A percentile compares a stretch with the other conserved stretches of the same genome.
Conservation (phyloP, 2,888 invertebrate genomes). For the Apamea epomidion region DNA sequence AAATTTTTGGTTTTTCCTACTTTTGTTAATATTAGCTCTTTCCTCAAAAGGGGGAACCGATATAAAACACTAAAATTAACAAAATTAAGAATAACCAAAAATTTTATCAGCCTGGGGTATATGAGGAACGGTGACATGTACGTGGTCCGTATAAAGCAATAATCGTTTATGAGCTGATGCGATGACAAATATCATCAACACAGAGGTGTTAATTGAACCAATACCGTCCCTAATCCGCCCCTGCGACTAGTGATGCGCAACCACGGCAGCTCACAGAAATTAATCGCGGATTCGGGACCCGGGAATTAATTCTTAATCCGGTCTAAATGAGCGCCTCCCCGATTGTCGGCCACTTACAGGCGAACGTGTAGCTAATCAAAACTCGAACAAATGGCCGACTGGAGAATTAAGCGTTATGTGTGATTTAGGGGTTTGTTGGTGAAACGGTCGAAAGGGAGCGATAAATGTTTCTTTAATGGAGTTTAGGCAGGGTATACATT, state of each 20-base stretch:
- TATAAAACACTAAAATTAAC: too few relatives aligned
- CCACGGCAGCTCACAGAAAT: slow-evolving; percentile 69
- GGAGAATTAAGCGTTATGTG: slow-evolving; percentile 64
- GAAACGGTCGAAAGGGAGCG: slow-evolving; percentile 58
- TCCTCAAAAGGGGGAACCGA: too few relatives aligned
- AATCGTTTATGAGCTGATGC: neutral
- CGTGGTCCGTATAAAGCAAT: neutral
- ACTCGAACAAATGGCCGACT: slow-evolving; percentile 66
- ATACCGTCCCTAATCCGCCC: slow-evolving; percentile 62
- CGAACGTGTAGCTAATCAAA: slow-evolving; percentile 68
- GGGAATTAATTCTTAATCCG: slow-evolving; percentile 78
- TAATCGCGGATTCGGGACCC: slow-evolving; percentile 74
- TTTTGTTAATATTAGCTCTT: too few relatives aligned
- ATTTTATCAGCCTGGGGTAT: too few relatives aligned
- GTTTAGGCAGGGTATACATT: slow-evolving; percentile 57
- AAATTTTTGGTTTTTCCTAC: too few relatives aligned
- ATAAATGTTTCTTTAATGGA: slow-evolving; percentile 66
- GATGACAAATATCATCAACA: neutral
- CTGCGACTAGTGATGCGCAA: slow-evolving; percentile 68
- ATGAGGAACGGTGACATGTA: too few relatives aligned
- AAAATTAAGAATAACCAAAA: too few relatives aligned
- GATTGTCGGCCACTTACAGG: slow-evolving; percentile 73
- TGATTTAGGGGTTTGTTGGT: slow-evolving; percentile 63
- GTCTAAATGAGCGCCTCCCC: slow-evolving; percentile 72
- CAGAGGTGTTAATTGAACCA: slow-evolving; percentile 24